Percentiles rank a stretch among this genome's conserved stretches.
Evolutionary conservation across 2,797 vertebrate species (phyloP).

Genomic region (Myioborus miniatus): DNA sequence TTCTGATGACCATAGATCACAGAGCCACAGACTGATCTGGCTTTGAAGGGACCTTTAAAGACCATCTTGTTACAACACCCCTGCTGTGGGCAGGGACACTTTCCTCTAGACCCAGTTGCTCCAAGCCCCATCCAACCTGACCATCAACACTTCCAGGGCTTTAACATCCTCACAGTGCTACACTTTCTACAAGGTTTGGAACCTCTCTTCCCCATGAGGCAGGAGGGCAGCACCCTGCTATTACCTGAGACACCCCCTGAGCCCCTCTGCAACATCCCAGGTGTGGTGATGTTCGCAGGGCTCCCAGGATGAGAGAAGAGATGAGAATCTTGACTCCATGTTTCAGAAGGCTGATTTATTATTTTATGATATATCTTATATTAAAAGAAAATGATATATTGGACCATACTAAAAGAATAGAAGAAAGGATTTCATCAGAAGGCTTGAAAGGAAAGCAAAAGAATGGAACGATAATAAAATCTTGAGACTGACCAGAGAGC

Average conservation of each 20-base stretch:
- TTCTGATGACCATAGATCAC: neutral
- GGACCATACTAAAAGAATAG: too few relatives aligned
- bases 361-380: too few relatives aligned
- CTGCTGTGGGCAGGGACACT: accelerated
- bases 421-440: too few relatives aligned
- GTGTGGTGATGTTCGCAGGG: too few relatives aligned
- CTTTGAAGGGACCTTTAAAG: neutral
- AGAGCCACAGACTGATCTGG: neutral
- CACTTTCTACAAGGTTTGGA: neutral
- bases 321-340: too few relatives aligned
- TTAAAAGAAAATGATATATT: too few relatives aligned
- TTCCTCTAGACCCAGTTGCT: neutral
- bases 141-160: neutral
- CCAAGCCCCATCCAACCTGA: accelerated
- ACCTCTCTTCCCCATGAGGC: accelerated
- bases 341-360: too few relatives aligned
- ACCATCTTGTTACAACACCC: neutral
- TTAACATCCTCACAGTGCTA: neutral
- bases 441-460: too few relatives aligned
- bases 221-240: neutral
- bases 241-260: accelerated
- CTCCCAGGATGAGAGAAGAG: too few relatives aligned
- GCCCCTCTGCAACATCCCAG: neutral
- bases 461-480: too few relatives aligned
- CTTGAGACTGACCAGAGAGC: too few relatives aligned